Evolutionary conservation across 2,888 invertebrate species (phyloP).

Genomic region (Tenthredo livida): DNA sequence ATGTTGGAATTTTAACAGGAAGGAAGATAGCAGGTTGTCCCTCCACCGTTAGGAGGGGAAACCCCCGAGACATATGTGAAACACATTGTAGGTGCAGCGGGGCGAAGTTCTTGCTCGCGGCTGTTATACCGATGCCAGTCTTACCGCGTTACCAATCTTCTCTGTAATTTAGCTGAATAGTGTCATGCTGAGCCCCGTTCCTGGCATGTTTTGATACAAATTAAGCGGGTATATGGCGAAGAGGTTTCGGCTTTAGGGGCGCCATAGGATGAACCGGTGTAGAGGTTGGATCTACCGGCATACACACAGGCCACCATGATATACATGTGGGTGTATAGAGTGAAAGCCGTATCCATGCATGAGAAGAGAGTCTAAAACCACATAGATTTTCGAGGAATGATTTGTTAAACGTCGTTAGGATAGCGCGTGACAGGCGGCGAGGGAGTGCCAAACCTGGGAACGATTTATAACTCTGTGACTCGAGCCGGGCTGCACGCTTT

Average conservation of each 20-base stretch:
- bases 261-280: neutral
- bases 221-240: constrained; percentile 63
- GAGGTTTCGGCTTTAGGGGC: constrained; percentile 10
- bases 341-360: neutral
- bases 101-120: constrained; percentile 12
- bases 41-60: neutral
- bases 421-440: constrained; percentile 69
- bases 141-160: constrained; percentile 40
- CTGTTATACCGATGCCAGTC: constrained; percentile 33
- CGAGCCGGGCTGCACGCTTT: constrained; percentile 15
- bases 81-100: constrained; percentile 59
- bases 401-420: constrained; percentile 75
- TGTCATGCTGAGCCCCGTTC: constrained; percentile 58
- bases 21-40: constrained; percentile 46
- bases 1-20: constrained; percentile 52
- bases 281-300: neutral
- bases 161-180: constrained; percentile 58
- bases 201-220: constrained; percentile 72
- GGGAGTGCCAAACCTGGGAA: constrained; percentile 68
- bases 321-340: neutral
- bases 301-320: neutral
- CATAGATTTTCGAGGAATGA: constrained; percentile 64
- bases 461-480: constrained; percentile 71
- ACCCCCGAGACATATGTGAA: constrained; percentile 59
- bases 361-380: neutral